Percentiles rank a stretch among this genome's conserved stretches.
Conservation (phyloP, 2,113 vertebrate species). For the Nannobrachium achirus region DNA sequence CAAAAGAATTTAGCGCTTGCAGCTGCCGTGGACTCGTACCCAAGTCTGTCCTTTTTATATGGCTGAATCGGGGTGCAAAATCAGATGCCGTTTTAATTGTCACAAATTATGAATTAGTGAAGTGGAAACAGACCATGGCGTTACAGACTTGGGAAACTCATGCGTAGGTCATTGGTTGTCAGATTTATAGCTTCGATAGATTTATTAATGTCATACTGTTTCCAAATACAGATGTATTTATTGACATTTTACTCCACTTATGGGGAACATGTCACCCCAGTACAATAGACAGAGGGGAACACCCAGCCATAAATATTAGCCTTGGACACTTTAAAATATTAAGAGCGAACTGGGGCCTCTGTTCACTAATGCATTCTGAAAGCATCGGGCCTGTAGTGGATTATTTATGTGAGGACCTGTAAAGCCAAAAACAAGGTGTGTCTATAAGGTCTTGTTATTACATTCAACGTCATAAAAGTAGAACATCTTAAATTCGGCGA, state of each 20-base stretch:
- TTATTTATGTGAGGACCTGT: slow-evolving; percentile 77
- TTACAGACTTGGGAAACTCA: slow-evolving; percentile 53
- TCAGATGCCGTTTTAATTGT: slow-evolving; percentile 63
- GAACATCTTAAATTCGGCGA: slow-evolving; percentile 69
- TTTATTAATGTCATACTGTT: slow-evolving; percentile 67
- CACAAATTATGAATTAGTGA: slow-evolving; percentile 54
- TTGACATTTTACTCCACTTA: slow-evolving; percentile 65
- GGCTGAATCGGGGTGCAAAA: slow-evolving; percentile 47
- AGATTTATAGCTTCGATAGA: slow-evolving; percentile 64
- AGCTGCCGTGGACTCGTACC: slow-evolving; percentile 56
- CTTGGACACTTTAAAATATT: slow-evolving; percentile 73
- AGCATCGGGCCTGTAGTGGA: slow-evolving; percentile 70
- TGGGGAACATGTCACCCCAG: slow-evolving; percentile 73
- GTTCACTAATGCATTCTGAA: slow-evolving; percentile 71
- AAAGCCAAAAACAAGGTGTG: slow-evolving; percentile 79
- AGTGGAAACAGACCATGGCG: slow-evolving; percentile 61
- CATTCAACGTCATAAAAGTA: slow-evolving; percentile 73
- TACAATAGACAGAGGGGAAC: slow-evolving; percentile 76
- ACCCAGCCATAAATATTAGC: slow-evolving; percentile 77
- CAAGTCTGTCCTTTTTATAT: slow-evolving; percentile 42
- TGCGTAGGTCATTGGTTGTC: slow-evolving; percentile 47
- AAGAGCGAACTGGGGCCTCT: slow-evolving; percentile 69
- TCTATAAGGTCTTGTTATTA: slow-evolving; percentile 74
- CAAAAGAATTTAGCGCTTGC: slow-evolving; percentile 53
- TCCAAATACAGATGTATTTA: slow-evolving; percentile 72